Conservation (phyloP, 2,888 invertebrate genomes). For the Schrankia costaestrigalis region DNA sequence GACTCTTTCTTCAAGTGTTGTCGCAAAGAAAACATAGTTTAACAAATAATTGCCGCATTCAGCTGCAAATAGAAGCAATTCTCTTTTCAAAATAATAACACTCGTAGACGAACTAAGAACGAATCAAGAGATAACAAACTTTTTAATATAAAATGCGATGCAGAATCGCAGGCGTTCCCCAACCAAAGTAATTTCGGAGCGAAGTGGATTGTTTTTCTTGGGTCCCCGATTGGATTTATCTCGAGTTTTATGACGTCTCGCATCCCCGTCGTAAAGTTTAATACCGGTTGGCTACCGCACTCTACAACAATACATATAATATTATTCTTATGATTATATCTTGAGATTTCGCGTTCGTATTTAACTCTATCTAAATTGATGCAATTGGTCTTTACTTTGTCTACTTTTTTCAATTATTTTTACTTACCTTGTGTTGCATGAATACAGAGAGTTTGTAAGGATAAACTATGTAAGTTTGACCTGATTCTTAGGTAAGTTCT, state of each 20-base stretch:
- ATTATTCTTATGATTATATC: slow-evolving; percentile 31
- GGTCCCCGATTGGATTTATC: slow-evolving; percentile 75
- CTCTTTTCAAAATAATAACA: background rate
- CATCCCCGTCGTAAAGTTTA: slow-evolving; percentile 77
- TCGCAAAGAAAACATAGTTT: too few species aligned
- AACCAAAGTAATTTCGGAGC: slow-evolving; percentile 55
- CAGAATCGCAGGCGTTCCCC: slow-evolving; percentile 37
- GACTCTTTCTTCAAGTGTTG: too few species aligned
- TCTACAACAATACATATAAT: slow-evolving; percentile 33
- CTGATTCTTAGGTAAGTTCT: too few species aligned
- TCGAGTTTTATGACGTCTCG: slow-evolving; percentile 74
- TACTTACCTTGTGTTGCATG: too few species aligned
- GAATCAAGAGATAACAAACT: slow-evolving; percentile 14
- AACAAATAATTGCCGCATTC: too few species aligned
- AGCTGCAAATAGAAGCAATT: too few species aligned
- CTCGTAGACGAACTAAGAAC: background rate
- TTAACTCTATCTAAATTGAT: background rate
- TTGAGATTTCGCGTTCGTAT: slow-evolving; percentile 11
- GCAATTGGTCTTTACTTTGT: background rate
- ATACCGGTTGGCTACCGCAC: slow-evolving; percentile 67
- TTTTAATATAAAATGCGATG: slow-evolving; percentile 42
- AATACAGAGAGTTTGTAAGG: too few species aligned
- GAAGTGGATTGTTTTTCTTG: slow-evolving; percentile 75
- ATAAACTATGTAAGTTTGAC: too few species aligned
- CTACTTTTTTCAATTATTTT: too few species aligned